These are phyloP conservation scores for Chelonus formosanus DNA, from an alignment of 2,888 invertebrate genomes.

Conservation along the genomic window DNA sequence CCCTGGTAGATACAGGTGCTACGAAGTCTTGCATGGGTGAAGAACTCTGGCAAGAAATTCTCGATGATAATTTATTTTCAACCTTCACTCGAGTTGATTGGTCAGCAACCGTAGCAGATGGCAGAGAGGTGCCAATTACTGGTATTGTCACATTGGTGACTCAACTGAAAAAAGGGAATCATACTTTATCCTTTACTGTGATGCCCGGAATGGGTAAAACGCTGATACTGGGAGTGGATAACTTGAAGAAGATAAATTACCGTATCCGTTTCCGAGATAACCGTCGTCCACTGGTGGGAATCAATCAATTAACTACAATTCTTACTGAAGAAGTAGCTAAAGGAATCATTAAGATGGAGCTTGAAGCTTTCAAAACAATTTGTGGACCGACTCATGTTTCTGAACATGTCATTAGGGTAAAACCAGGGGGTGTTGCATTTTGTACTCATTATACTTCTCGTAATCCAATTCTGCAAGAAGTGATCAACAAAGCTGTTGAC, in stretches of 20 bases:
- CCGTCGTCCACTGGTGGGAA: no score
- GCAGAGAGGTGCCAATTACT: not conserved
- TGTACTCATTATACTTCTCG: constrained; percentile 32
- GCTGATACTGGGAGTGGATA: not conserved
- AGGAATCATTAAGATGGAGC: no score
- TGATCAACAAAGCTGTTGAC: constrained; percentile 45
- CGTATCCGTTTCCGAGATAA: no score
- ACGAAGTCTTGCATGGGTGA: constrained; percentile 9
- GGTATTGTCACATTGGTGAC: not conserved
- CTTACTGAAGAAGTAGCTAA: not conserved
- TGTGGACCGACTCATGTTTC: constrained; percentile 4
- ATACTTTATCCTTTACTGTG: not conserved
- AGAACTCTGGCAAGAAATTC: not conserved
- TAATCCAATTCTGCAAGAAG: constrained; percentile 20
- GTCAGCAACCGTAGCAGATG: not conserved
- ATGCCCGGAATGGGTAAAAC: not conserved
- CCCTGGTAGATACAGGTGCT: no score
- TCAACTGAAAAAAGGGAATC: not conserved
- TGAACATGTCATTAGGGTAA: constrained; percentile 27
- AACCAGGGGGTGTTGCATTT: constrained; percentile 18
- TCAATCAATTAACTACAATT: not conserved
- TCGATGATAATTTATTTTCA: not conserved
- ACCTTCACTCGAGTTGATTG: not conserved
- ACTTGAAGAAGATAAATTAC: not conserved
- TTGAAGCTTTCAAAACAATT: not conserved